These are phyloP conservation scores for Venustaconcha ellipsiformis DNA, from an alignment of 1,140 invertebrate species.

Conservation along the genomic window DNA sequence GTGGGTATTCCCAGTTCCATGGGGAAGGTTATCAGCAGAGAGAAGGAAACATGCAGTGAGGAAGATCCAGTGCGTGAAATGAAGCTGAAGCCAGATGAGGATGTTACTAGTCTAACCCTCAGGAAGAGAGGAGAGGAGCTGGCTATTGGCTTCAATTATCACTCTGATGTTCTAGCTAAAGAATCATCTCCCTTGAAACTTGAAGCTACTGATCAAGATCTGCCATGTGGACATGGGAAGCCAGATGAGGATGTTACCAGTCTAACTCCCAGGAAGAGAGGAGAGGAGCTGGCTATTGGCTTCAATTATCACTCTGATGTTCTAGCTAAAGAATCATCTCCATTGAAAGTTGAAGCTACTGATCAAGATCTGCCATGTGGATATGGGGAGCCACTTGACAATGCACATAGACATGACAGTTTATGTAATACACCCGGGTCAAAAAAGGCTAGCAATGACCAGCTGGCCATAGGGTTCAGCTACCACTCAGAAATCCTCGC, in stretches of 20 bases:
- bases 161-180: conserved; percentile 16
- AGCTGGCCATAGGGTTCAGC: conserved; percentile 25
- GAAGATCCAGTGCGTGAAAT: too few species aligned
- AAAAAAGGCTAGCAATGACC: conserved; percentile 10
- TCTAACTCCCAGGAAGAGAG: background rate
- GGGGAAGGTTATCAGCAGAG: too few species aligned
- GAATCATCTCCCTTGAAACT: conserved; percentile 5
- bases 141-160: conserved; percentile 23
- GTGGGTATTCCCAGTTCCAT: too few species aligned
- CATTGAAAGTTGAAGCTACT: background rate
- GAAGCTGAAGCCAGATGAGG: too few species aligned
- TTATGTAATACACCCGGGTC: background rate
- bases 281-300: conserved; percentile 21
- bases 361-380: conserved; percentile 7
- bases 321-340: conserved; percentile 15
- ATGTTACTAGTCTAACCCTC: background rate
- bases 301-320: conserved; percentile 24
- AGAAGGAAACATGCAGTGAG: too few species aligned
- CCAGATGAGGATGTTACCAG: too few species aligned
- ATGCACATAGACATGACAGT: too few species aligned
- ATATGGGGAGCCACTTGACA: background rate
- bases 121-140: conserved; percentile 10
- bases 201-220: background rate
- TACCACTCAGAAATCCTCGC: conserved; percentile 24
- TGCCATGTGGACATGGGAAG: conserved; percentile 2